Conservation (phyloP, 2,888 invertebrate species). For the Schizotus pectinicornis region DNA sequence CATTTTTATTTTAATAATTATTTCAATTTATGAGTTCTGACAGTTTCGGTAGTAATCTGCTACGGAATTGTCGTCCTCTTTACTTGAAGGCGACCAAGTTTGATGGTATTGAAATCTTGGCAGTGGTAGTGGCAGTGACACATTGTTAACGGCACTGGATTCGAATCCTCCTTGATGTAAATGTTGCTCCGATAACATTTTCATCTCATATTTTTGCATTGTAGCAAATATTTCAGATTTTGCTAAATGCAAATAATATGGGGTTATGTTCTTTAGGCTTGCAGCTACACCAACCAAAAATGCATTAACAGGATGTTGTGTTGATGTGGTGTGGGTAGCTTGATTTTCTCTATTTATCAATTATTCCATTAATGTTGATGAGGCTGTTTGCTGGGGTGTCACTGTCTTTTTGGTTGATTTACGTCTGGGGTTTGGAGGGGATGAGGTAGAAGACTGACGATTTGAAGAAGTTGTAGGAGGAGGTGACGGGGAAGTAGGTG, state of each 20-base stretch:
- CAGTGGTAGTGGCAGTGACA: no score
- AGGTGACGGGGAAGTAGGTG: not conserved
- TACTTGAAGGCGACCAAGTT: no score
- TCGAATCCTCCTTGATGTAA: no score
- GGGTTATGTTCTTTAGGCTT: slow-evolving; percentile 26
- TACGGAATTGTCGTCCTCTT: no score
- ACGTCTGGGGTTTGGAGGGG: not conserved
- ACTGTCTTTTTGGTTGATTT: not conserved
- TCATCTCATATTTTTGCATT: slow-evolving; percentile 31
- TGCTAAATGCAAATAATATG: slow-evolving; percentile 31
- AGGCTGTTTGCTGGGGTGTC: not conserved
- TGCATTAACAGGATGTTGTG: no score
- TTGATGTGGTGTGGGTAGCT: not conserved
- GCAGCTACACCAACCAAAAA: slow-evolving; percentile 29
- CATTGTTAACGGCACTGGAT: no score
- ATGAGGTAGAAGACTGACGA: not conserved
- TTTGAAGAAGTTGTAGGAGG: not conserved
- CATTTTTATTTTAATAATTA: no score
- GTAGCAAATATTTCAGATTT: slow-evolving; percentile 34
- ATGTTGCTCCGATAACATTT: slow-evolving; percentile 24
- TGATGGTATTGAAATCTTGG: no score
- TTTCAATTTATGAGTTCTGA: no score
- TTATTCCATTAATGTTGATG: not conserved
- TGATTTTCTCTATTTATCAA: not conserved
- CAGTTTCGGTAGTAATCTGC: no score